Percentiles rank a stretch among this genome's conserved stretches.
phyloP scores from a whole-genome alignment of 2,888 invertebrate species.

The Lordiphosa fenestrarum region DNA sequence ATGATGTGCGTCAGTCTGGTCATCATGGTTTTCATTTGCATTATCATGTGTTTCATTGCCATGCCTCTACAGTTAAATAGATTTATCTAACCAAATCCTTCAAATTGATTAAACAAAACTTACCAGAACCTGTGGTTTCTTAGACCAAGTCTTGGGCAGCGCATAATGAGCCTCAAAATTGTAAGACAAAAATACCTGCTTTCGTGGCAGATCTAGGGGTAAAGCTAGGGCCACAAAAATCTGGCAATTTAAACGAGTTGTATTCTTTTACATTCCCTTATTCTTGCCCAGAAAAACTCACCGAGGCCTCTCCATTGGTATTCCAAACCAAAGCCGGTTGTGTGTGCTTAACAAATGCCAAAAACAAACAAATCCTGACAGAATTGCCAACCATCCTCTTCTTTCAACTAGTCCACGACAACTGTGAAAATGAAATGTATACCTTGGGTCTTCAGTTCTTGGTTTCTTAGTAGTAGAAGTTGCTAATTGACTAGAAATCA shows the following conservation, averaged over 20 bases:
- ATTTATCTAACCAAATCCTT: background rate
- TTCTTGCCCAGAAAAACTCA: conserved; percentile 13
- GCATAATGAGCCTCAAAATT: conserved; percentile 87
- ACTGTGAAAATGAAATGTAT: background rate
- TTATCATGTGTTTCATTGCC: conserved; percentile 36
- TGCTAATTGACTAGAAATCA: conserved; percentile 45
- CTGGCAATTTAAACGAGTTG: conserved; percentile 77
- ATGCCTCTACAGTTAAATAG: conserved; percentile 17
- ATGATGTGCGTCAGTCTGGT: conserved; percentile 30
- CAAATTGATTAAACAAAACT: conserved; percentile 19
- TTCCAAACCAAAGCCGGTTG: conserved; percentile 46
- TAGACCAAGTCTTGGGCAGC: conserved; percentile 81
- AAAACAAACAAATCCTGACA: background rate
- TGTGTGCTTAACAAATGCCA: background rate
- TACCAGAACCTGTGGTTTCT: conserved; percentile 58
- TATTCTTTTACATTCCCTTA: fast-evolving
- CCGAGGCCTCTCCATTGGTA: conserved; percentile 45
- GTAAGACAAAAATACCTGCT: conserved; percentile 86
- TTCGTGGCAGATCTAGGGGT: conserved; percentile 85
- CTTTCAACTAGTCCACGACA: conserved; percentile 3
- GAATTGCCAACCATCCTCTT: conserved; percentile 1
- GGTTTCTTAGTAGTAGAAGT: conserved; percentile 47
- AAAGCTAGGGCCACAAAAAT: conserved; percentile 86
- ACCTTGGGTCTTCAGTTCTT: conserved; percentile 15
- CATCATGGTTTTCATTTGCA: conserved; percentile 30